phyloP scores from a whole-genome alignment of 2,888 invertebrate genomes.

The Pseudococcus longispinus region DNA sequence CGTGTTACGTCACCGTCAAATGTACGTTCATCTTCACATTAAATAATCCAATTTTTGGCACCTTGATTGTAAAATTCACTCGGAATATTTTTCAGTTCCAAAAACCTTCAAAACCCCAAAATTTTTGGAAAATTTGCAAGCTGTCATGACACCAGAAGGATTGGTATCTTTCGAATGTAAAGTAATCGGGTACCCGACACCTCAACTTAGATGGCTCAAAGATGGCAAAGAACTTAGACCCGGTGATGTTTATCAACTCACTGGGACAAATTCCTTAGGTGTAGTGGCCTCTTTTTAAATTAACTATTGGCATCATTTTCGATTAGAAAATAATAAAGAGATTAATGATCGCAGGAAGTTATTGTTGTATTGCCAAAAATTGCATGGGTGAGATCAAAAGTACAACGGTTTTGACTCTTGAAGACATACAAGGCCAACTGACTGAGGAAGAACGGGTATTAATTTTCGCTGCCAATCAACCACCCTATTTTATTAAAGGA shows the following conservation, averaged over 20 bases:
- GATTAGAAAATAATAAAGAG: neutral
- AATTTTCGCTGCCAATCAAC: conserved; percentile 75
- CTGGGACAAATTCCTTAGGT: conserved; percentile 85
- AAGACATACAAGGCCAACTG: conserved; percentile 88
- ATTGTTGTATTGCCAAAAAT: conserved; percentile 87
- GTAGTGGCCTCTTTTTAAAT: conserved; percentile 46
- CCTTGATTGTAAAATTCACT: neutral
- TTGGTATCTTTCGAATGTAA: conserved; percentile 92
- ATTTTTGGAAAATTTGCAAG: conserved; percentile 88
- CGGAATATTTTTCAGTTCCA: conserved; percentile 68
- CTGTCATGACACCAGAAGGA: conserved; percentile 88
- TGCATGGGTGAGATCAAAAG: conserved; percentile 91
- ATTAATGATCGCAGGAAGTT: conserved; percentile 68
- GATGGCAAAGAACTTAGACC: conserved; percentile 91
- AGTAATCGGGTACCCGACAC: conserved; percentile 90
- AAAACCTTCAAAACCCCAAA: conserved; percentile 88
- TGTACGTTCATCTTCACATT: neutral
- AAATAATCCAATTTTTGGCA: neutral
- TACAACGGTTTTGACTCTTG: conserved; percentile 84
- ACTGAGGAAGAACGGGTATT: conserved; percentile 85
- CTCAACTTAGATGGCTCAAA: conserved; percentile 87
- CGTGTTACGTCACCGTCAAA: conserved; percentile 73
- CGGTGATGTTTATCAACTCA: conserved; percentile 89
- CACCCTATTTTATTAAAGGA: conserved; percentile 82
- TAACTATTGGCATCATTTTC: neutral